Conservation (phyloP, 2,113 vertebrate genomes). For the Tautogolabrus adspersus region DNA sequence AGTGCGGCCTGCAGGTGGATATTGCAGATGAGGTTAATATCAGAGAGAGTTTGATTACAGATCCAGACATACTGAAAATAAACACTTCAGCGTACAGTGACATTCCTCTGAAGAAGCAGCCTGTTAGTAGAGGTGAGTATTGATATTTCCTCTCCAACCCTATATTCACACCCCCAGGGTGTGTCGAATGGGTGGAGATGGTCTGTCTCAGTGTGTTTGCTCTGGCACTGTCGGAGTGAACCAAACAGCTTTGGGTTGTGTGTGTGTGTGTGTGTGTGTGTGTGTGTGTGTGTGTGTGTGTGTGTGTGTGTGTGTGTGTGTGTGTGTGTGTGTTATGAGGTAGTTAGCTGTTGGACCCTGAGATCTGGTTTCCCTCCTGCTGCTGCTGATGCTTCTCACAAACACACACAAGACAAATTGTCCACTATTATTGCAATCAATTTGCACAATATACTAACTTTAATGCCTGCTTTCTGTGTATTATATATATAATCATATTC, state of each 20-base stretch:
- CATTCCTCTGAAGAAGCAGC: slow-evolving; percentile 32
- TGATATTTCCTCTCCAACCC: slow-evolving; percentile 59
- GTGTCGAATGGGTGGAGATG: slow-evolving; percentile 71
- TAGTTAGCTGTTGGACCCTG: slow-evolving; percentile 11
- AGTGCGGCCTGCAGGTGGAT: slow-evolving; percentile 41
- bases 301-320: slow-evolving; percentile 4
- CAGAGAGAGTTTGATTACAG: slow-evolving; percentile 24
- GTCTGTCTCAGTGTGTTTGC: slow-evolving; percentile 68
- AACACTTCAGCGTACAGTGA: slow-evolving; percentile 7
- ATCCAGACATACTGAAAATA: background rate
- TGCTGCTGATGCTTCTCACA: slow-evolving; percentile 42
- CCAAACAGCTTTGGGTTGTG: slow-evolving; percentile 53
- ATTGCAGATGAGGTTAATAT: slow-evolving; percentile 36
- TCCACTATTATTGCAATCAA: slow-evolving; percentile 12
- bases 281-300: slow-evolving; percentile 30
- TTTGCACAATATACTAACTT: slow-evolving; percentile 43
- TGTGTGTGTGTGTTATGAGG: slow-evolving; percentile 2
- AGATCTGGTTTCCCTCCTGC: slow-evolving; percentile 55
- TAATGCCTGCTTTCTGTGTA: slow-evolving; percentile 5
- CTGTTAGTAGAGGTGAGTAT: slow-evolving; percentile 59
- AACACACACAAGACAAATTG: slow-evolving; percentile 15
- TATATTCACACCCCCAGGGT: slow-evolving; percentile 60
- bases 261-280: slow-evolving; percentile 9
- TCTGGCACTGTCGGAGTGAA: slow-evolving; percentile 47
- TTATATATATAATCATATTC: background rate